Base-by-base conservation (phyloP, 2,888 invertebrate genomes). In the Frankliniella fusca region DNA sequence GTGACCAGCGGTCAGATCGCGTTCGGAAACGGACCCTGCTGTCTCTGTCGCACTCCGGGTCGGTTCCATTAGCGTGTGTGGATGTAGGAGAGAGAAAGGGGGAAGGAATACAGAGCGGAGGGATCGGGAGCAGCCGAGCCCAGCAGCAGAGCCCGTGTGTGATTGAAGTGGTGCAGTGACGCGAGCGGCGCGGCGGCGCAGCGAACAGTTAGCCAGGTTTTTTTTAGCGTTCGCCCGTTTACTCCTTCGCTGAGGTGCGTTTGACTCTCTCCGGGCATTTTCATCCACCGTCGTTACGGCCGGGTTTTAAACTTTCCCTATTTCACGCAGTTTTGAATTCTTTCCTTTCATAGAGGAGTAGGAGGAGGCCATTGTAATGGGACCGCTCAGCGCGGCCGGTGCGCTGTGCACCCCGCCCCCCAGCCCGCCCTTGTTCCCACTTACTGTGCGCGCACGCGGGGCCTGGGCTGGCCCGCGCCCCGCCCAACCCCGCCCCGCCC, bases 151-250 rank as follows among this genome's bases (percentile, higher is more conserved):
- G 70, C 23, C 23, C 70, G 27, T 10, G 12, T 10, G 27, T 76
- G 70, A 76, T 76, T 76, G 70, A 76, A 76, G 70, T 76, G 70
- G 70, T 23, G 70, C 70, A 76, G 70, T 76, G 70, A 76, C 10
- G 70, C 70, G 70, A 9, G 27, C 27, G 70, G 70, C 70, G 11
- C 70, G 27, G 70, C 70, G 23, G 23, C 27, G 70, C 38, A 38
- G 38, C 38, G 38, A 54, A 10, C 70, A 76, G 70, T 76, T 76
- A 76, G 70, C 70, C 70, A 76, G 27, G n/a, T n/a, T n/a, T n/a
- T 38, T 38, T 38, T 38, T 38, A 38, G 38, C 38, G 38, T 38
- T 38, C 3, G 3, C 38, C 38, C 38, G 38, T 38, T 38, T 38
- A 5, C 38, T 38, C 38, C 38, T 5, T 2, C 5, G 38, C 38